These are phyloP conservation scores for Didymodactylos carnosus DNA, from an alignment of 2,888 invertebrate species.

Conservation along the genomic window DNA sequence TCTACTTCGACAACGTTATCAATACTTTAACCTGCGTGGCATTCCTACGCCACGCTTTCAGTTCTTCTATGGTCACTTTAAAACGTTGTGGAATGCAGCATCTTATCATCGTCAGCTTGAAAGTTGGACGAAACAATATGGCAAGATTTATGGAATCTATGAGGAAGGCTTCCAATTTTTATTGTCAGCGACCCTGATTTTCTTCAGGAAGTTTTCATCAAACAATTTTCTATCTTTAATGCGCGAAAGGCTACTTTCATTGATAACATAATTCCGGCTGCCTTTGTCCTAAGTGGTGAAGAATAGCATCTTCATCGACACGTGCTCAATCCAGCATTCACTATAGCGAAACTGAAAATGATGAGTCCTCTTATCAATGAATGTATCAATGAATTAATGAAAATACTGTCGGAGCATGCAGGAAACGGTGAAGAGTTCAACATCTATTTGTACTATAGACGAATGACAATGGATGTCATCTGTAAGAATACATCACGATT, in stretches of 20 bases:
- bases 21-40: background rate
- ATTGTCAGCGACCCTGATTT: background rate
- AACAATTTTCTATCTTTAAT: background rate
- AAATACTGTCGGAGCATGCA: slow-evolving; percentile 24
- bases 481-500: background rate
- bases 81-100: background rate
- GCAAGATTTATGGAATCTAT: background rate
- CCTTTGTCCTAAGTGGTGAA: background rate
- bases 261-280: background rate
- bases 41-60: background rate
- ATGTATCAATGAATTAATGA: slow-evolving; percentile 28
- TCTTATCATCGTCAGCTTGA: background rate
- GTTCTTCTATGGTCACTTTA: background rate
- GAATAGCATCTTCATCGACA: slow-evolving; percentile 38
- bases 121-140: background rate
- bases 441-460: slow-evolving; percentile 25
- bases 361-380: slow-evolving; percentile 34
- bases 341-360: slow-evolving; percentile 14
- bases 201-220: background rate
- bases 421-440: slow-evolving; percentile 18
- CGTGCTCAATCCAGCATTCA: slow-evolving; percentile 20
- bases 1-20: background rate
- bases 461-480: background rate
- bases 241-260: background rate
- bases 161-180: background rate